A percentile compares a stretch with the other conserved stretches of the same genome.
These are phyloP conservation scores for Lycopodina hypogea DNA, from an alignment of 37 sponge, comb jelly and placozoan species.

Conservation along the genomic window DNA sequence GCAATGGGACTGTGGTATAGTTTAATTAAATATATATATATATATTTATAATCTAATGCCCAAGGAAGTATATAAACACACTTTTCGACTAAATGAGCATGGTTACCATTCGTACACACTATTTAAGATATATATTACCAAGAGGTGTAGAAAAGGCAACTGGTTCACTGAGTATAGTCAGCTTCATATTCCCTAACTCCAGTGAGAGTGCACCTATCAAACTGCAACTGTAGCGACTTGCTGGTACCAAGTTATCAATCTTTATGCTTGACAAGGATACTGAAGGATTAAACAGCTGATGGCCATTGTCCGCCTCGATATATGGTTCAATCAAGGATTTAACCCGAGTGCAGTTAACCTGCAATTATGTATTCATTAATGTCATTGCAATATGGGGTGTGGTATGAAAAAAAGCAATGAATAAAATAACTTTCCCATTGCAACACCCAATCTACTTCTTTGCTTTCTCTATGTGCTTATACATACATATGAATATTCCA, in stretches of 20 bases:
- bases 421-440: too few relatives aligned
- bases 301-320: not conserved
- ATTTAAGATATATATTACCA: too few relatives aligned
- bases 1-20: too few relatives aligned
- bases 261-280: not conserved
- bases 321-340: constrained; percentile 2
- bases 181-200: not conserved
- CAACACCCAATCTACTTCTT: too few relatives aligned
- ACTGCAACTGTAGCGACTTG: not conserved
- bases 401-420: too few relatives aligned
- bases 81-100: too few relatives aligned
- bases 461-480: not conserved
- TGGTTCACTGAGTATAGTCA: constrained; percentile 6
- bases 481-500: not conserved
- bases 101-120: too few relatives aligned
- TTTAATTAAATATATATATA: too few relatives aligned
- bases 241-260: not conserved
- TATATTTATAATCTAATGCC: too few relatives aligned
- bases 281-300: not conserved
- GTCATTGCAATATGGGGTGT: not conserved
- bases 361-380: not conserved
- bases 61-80: too few relatives aligned
- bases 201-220: constrained; percentile 3
- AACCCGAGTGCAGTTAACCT: not conserved
- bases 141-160: not conserved